Evolutionary conservation across 2,113 vertebrate genomes (phyloP).

Genomic region (Oreochromis aureus): DNA sequence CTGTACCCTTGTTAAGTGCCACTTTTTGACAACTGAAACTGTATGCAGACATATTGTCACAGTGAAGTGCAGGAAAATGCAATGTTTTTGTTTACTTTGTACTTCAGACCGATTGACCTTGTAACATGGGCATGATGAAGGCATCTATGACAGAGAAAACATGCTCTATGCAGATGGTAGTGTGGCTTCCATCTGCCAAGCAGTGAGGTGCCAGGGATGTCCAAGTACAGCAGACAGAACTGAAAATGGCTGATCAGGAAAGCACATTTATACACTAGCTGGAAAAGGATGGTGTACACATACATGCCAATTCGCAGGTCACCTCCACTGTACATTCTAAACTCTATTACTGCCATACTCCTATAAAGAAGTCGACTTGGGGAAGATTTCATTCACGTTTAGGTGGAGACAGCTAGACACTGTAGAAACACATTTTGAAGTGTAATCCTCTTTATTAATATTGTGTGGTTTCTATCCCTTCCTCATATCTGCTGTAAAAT

Average conservation of each 20-base stretch:
- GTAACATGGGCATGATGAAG: neutral
- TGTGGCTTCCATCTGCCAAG: slow-evolving; percentile 12
- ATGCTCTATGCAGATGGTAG: neutral
- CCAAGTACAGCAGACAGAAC: neutral
- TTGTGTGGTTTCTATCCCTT: neutral
- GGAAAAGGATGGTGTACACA: neutral
- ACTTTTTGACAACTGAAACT: neutral
- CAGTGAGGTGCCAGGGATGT: neutral
- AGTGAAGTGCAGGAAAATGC: neutral
- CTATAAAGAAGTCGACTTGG: neutral
- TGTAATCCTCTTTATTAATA: neutral
- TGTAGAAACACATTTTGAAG: neutral
- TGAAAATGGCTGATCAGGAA: neutral
- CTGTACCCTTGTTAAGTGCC: neutral
- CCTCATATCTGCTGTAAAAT: neutral
- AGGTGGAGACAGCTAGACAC: fast-evolving
- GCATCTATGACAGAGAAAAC: neutral
- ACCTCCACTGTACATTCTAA: neutral
- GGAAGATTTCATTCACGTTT: neutral
- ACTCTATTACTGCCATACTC: neutral
- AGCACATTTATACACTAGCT: neutral
- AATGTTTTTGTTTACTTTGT: neutral
- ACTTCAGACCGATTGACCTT: neutral
- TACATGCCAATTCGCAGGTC: neutral
- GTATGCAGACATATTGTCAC: neutral